These are phyloP conservation scores for Salvator merianae DNA, from an alignment of 2,113 vertebrate genomes.

Conservation along the genomic window DNA sequence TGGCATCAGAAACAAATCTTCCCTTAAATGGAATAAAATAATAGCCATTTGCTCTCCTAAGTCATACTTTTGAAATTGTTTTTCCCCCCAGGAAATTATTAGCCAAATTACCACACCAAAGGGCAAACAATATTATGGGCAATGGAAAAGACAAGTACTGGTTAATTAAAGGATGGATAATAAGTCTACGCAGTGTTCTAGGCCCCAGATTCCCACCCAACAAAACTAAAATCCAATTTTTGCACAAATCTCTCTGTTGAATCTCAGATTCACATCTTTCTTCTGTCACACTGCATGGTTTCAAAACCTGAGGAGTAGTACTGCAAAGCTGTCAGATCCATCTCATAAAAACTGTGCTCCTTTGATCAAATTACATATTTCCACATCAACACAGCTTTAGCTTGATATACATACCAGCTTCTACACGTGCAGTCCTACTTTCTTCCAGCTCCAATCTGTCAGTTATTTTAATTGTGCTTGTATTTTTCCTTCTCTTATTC, in stretches of 20 bases:
- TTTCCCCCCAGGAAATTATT: neutral
- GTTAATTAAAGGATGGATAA: neutral
- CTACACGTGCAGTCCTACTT: neutral
- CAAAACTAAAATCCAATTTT: neutral
- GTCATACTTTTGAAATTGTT: no score
- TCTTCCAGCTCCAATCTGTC: slow-evolving; percentile 12
- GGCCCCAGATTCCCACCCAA: neutral
- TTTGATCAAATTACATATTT: neutral
- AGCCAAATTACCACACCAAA: neutral
- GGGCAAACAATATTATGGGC: neutral
- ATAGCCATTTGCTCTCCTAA: neutral
- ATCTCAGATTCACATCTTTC: neutral
- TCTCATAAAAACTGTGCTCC: neutral
- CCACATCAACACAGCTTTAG: neutral
- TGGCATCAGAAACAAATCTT: neutral
- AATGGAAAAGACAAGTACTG: neutral
- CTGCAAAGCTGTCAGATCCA: neutral
- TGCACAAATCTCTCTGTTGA: neutral
- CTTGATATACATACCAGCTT: slow-evolving; percentile 54
- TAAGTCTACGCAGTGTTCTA: neutral
- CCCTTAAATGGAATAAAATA: neutral
- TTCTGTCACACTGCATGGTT: neutral
- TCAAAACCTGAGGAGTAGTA: neutral
- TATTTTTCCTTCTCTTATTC: slow-evolving; percentile 77
- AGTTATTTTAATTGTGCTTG: slow-evolving; percentile 1